phyloP scores from a whole-genome alignment of 1,140 invertebrate species.

The Chlorops oryzae region DNA sequence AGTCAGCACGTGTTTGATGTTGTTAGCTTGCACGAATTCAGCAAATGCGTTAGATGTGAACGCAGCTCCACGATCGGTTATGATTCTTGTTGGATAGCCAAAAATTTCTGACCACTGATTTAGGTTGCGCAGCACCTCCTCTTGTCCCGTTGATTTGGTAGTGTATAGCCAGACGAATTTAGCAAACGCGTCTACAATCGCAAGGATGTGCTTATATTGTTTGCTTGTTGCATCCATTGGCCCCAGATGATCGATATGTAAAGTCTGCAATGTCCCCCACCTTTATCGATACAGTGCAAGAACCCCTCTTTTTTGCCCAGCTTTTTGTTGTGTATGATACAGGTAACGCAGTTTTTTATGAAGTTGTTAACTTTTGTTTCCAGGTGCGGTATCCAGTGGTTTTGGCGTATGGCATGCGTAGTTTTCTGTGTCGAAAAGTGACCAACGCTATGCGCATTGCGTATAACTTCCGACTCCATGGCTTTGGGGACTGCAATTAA shows the following conservation, averaged over 20 bases:
- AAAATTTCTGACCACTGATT: no score
- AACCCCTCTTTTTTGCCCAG: conserved; percentile 42
- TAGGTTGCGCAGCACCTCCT: no score
- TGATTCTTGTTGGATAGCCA: conserved; percentile 35
- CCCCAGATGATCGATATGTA: no score
- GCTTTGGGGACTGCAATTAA: background rate
- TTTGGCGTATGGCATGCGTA: conserved; percentile 28
- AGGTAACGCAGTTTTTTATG: conserved; percentile 30
- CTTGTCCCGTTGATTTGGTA: conserved; percentile 20
- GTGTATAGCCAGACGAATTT: conserved; percentile 46
- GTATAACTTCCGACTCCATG: conserved; percentile 11
- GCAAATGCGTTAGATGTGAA: conserved; percentile 30
- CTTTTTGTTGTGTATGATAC: conserved; percentile 23
- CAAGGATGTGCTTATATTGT: conserved; percentile 43
- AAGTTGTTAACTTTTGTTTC: conserved; percentile 28
- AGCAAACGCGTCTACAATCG: conserved; percentile 42
- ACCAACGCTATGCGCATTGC: conserved; percentile 13
- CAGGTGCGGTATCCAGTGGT: conserved; percentile 44
- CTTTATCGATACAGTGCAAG: conserved; percentile 31
- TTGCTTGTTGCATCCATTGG: conserved; percentile 38
- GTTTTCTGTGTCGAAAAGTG: conserved; percentile 31
- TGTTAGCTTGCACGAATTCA: conserved; percentile 14
- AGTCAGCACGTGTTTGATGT: conserved; percentile 20
- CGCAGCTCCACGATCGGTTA: conserved; percentile 37
- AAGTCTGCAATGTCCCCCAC: no score